Evolutionary conservation across 2,113 vertebrate genomes (phyloP).

Genomic region (Desmodus rotundus): DNA sequence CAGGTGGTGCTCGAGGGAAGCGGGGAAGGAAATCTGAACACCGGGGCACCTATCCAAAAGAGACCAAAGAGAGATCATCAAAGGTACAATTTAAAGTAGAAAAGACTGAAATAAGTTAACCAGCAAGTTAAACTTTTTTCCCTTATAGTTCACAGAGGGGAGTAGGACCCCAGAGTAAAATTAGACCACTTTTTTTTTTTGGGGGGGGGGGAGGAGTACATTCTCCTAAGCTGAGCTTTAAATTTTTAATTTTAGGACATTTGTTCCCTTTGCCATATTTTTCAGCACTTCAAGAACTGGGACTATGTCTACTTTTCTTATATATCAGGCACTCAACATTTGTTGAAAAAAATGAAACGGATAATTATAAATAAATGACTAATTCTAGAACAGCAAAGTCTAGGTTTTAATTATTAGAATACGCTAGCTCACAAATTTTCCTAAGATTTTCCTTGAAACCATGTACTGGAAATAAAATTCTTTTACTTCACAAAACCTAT

Average conservation of each 20-base stretch:
- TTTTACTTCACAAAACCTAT: neutral
- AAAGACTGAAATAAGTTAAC: neutral
- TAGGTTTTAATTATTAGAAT: neutral
- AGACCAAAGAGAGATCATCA: neutral
- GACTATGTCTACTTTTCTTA: neutral
- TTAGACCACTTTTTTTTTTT: neutral
- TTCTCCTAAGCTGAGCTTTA: neutral
- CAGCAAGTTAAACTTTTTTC: neutral
- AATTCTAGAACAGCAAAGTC: neutral
- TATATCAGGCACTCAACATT: neutral
- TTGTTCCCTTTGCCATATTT: neutral
- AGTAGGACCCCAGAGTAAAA: neutral
- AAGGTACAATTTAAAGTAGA: neutral
- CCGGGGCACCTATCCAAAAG: neutral
- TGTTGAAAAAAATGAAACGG: neutral
- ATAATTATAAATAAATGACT: neutral
- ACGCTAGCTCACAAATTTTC: neutral
- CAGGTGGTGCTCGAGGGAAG: neutral
- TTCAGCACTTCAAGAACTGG: neutral
- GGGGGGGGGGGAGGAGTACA: neutral
- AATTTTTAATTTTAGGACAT: neutral
- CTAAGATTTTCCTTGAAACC: neutral
- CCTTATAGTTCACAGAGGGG: neutral
- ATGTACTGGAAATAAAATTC: neutral
- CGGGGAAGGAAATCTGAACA: neutral